These are phyloP conservation scores for Pogonognathellus flavescens DNA, from an alignment of 1,140 invertebrate genomes.

Conservation along the genomic window DNA sequence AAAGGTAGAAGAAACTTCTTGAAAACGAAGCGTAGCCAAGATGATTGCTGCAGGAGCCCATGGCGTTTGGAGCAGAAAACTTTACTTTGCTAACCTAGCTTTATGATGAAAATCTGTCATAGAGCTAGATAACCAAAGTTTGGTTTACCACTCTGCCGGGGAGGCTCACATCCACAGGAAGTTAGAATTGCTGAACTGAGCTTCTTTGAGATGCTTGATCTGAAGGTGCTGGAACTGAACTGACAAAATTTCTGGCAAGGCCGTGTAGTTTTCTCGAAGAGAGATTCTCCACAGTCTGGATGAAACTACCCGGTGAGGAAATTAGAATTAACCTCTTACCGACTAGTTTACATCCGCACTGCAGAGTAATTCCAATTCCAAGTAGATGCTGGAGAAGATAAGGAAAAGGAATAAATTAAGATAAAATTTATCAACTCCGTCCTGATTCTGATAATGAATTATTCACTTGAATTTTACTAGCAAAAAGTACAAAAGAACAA, in stretches of 20 bases:
- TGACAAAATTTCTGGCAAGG: no score
- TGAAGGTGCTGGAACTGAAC: not conserved
- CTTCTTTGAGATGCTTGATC: not conserved
- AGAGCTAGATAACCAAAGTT: conserved; percentile 77
- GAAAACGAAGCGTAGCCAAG: not conserved
- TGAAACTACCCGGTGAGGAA: conserved; percentile 67
- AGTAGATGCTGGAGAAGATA: not conserved
- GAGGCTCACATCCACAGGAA: not conserved
- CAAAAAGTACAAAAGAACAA: no score
- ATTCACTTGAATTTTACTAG: no score
- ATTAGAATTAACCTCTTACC: conserved; percentile 31
- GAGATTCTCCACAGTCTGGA: conserved; percentile 55
- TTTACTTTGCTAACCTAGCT: conserved; percentile 76
- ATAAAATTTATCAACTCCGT: not conserved
- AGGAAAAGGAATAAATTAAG: not conserved
- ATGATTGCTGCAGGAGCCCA: not conserved
- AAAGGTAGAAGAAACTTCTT: not conserved
- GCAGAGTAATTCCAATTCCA: not conserved
- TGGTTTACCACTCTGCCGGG: conserved; percentile 34
- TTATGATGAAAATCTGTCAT: conserved; percentile 74
- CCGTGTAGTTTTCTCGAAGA: not conserved
- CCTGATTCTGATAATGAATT: not conserved
- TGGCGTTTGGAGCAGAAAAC: conserved; percentile 69
- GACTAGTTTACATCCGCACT: conserved; percentile 25
- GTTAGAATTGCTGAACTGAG: not conserved